These are phyloP conservation scores for Zonitis immaculata DNA, from an alignment of 2,888 invertebrate species.

Conservation along the genomic window DNA sequence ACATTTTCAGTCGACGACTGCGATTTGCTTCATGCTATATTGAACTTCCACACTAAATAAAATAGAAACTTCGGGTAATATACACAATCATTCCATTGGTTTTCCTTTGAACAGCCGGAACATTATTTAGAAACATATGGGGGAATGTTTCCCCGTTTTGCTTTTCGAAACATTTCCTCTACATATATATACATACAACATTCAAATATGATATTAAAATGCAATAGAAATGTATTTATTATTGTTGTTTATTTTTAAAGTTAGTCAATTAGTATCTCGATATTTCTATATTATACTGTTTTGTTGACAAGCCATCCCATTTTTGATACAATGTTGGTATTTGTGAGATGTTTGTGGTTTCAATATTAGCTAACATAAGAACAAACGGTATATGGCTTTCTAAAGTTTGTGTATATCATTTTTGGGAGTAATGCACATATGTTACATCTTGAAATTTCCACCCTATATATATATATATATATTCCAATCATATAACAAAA, in stretches of 20 bases:
- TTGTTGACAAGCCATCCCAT: not conserved
- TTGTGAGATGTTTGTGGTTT: slow-evolving; percentile 8
- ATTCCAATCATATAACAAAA: too few relatives aligned
- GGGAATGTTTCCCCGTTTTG: slow-evolving; percentile 13
- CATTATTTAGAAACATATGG: slow-evolving; percentile 20
- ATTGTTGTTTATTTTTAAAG: too few relatives aligned
- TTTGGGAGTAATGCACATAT: slow-evolving; percentile 28
- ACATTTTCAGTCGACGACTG: slow-evolving; percentile 24
- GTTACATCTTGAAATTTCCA: slow-evolving; percentile 27
- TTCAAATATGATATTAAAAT: slow-evolving; percentile 1
- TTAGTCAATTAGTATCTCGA: too few relatives aligned
- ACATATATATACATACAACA: too few relatives aligned
- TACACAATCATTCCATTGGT: slow-evolving; percentile 23
- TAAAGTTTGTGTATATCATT: slow-evolving; percentile 16
- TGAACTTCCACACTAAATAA: slow-evolving; percentile 29
- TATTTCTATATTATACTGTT: too few relatives aligned
- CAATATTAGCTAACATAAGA: slow-evolving; percentile 5
- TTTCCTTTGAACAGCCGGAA: slow-evolving; percentile 18
- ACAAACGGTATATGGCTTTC: slow-evolving; percentile 12
- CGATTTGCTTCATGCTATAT: slow-evolving; percentile 29
- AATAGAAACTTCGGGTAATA: slow-evolving; percentile 17
- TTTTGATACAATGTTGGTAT: not conserved
- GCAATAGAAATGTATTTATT: too few relatives aligned
- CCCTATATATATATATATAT: slow-evolving; percentile 18
- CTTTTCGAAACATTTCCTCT: slow-evolving; percentile 9